Evolutionary conservation across 2,888 invertebrate species (phyloP).

Genomic region (Drosophila emarginata): DNA sequence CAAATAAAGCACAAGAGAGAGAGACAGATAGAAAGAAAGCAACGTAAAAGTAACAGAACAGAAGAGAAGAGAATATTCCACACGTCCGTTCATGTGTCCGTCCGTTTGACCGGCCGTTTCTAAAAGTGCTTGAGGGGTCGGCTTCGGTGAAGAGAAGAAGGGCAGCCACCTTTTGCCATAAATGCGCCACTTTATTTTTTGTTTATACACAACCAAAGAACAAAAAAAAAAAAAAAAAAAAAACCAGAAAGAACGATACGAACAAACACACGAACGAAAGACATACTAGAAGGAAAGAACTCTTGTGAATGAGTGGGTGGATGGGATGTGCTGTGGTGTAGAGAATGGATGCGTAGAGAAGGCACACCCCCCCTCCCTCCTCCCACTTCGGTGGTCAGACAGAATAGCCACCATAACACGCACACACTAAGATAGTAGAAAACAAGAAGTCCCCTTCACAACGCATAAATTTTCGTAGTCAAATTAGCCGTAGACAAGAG

Average conservation of each 20-base stretch:
- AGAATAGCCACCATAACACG: conserved; percentile 28
- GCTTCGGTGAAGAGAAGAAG: conserved; percentile 16
- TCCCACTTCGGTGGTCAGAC: conserved; percentile 7
- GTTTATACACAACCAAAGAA: conserved; percentile 54
- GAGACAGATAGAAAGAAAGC: conserved; percentile 5
- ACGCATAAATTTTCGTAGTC: conserved; percentile 69
- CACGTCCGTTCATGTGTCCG: not conserved
- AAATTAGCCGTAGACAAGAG: conserved; percentile 60
- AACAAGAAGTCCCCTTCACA: conserved; percentile 10
- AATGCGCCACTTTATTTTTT: conserved; percentile 75
- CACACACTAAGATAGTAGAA: conserved; percentile 31
- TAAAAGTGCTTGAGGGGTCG: not conserved
- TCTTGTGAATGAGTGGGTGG: conserved; percentile 4
- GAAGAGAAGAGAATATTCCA: conserved; percentile 15
- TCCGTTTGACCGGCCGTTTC: not conserved
- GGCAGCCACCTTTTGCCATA: conserved; percentile 68
- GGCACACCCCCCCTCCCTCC: too few species aligned
- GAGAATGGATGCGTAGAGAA: not conserved
- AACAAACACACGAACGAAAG: conserved; percentile 1
- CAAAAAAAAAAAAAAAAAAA: not conserved
- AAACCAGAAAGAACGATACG: not conserved
- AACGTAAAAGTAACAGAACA: not conserved
- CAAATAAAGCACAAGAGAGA: conserved; percentile 49
- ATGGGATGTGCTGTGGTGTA: too few species aligned
- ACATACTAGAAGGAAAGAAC: not conserved